Conservation (phyloP, 2,888 invertebrate species). For the Ectemnius cavifrons region DNA sequence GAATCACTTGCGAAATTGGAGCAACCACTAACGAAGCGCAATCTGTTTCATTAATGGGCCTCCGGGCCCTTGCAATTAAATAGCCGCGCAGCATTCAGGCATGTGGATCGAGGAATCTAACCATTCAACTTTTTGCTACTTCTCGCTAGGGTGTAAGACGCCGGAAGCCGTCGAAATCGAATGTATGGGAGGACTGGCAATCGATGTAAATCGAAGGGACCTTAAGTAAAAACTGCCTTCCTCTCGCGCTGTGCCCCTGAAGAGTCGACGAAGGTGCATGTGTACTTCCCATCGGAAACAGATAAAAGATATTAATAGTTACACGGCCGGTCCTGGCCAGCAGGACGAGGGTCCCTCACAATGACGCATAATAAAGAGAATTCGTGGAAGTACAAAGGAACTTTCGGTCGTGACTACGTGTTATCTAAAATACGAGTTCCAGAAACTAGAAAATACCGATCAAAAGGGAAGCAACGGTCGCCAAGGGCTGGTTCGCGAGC, state of each 20-base stretch:
- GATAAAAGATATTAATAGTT: conserved; percentile 8
- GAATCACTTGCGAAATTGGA: background rate
- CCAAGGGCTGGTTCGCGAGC: conserved; percentile 51
- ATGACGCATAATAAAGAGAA: conserved; percentile 54
- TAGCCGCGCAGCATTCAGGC: background rate
- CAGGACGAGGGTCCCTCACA: conserved; percentile 29
- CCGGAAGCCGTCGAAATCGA: no score
- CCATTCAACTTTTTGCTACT: no score
- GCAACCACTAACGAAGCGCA: background rate
- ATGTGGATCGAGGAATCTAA: no score
- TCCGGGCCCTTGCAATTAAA: background rate
- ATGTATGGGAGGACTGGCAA: no score
- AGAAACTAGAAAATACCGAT: conserved; percentile 64
- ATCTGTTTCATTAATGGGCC: background rate
- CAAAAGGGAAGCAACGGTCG: conserved; percentile 37
- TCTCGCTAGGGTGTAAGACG: no score
- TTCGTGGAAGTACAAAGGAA: conserved; percentile 43
- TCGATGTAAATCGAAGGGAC: no score
- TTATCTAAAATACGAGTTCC: conserved; percentile 56
- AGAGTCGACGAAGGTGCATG: background rate
- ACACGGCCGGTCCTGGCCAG: background rate
- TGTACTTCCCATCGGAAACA: conserved; percentile 1
- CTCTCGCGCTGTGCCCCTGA: no score
- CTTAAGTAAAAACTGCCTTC: no score
- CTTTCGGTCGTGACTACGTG: conserved; percentile 36